Conservation (phyloP, 2,113 vertebrate species). For the Lepus timidus region DNA sequence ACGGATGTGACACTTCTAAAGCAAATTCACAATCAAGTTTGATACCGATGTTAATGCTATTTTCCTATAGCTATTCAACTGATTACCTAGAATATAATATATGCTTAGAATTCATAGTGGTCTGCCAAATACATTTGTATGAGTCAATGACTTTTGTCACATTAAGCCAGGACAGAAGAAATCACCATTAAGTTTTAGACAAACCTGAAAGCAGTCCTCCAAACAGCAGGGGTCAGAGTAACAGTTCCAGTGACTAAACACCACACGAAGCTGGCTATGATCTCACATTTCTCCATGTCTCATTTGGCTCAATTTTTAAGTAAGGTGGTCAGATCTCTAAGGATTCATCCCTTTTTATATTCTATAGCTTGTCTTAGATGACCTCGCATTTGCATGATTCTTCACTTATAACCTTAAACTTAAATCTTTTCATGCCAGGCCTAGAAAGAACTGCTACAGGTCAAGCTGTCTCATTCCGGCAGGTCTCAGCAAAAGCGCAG, state of each 20-base stretch:
- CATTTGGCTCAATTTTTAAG: conserved; percentile 13
- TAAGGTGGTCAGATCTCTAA: background rate
- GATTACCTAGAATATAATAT: conserved; percentile 35
- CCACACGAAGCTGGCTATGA: background rate
- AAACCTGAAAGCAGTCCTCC: background rate
- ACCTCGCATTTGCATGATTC: conserved; percentile 7
- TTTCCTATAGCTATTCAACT: conserved; percentile 30
- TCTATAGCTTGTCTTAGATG: background rate
- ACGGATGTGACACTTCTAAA: conserved; percentile 39
- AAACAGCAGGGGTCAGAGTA: background rate
- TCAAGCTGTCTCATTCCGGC: background rate
- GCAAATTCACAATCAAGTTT: conserved; percentile 29
- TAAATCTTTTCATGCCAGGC: conserved; percentile 4
- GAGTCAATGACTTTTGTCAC: background rate
- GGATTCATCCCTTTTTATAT: conserved; percentile 6
- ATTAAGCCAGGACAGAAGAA: background rate
- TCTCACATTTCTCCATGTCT: background rate
- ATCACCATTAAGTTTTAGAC: background rate
- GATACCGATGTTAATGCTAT: background rate
- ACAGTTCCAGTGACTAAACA: background rate
- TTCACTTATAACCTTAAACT: conserved; percentile 28
- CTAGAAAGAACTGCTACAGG: background rate
- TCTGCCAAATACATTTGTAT: conserved; percentile 16
- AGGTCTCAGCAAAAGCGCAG: background rate
- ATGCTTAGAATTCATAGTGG: conserved; percentile 24